A percentile compares a stretch with the other conserved stretches of the same genome.
Evolutionary conservation across 2,797 vertebrate species (phyloP).

Genomic region (Hydrophis major): DNA sequence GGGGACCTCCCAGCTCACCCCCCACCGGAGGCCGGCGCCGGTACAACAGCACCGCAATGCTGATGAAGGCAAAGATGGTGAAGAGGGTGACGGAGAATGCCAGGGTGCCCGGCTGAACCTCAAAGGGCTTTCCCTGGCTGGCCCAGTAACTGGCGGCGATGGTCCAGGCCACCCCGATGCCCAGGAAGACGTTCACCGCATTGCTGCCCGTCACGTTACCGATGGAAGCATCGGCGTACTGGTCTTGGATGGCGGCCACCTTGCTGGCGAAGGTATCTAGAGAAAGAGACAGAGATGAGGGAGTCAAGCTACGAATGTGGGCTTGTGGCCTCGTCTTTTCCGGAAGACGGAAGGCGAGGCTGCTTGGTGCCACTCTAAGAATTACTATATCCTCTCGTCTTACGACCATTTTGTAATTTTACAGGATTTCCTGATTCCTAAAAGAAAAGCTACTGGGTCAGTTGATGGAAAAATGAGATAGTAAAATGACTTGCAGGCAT

Average conservation of each 20-base stretch:
- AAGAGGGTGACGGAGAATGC: slow-evolving; percentile 87
- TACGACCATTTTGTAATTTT: not conserved
- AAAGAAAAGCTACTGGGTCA: not conserved
- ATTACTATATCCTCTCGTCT: not conserved
- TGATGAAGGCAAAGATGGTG: slow-evolving; percentile 78
- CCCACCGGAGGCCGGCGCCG: slow-evolving; percentile 75
- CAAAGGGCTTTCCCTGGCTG: slow-evolving; percentile 73
- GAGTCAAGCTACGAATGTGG: not conserved
- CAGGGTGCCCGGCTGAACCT: slow-evolving; percentile 78
- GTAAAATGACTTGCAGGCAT: not conserved
- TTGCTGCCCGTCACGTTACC: slow-evolving; percentile 88
- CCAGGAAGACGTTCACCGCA: slow-evolving; percentile 85
- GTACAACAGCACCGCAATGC: slow-evolving; percentile 75
- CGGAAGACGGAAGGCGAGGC: rapidly evolving
- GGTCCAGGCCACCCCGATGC: slow-evolving; percentile 87
- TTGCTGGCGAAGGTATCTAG: slow-evolving; percentile 86
- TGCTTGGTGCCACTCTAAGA: not conserved
- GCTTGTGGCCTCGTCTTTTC: not conserved
- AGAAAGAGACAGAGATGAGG: not conserved
- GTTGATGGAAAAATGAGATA: not conserved
- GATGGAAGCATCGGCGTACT: slow-evolving; percentile 84
- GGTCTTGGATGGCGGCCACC: slow-evolving; percentile 86
- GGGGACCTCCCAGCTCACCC: slow-evolving; percentile 83
- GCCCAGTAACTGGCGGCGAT: slow-evolving; percentile 82
- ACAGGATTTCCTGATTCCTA: not conserved